Evolutionary conservation across 2,797 vertebrate species (phyloP).

Genomic region (Loriculus beryllinus): DNA sequence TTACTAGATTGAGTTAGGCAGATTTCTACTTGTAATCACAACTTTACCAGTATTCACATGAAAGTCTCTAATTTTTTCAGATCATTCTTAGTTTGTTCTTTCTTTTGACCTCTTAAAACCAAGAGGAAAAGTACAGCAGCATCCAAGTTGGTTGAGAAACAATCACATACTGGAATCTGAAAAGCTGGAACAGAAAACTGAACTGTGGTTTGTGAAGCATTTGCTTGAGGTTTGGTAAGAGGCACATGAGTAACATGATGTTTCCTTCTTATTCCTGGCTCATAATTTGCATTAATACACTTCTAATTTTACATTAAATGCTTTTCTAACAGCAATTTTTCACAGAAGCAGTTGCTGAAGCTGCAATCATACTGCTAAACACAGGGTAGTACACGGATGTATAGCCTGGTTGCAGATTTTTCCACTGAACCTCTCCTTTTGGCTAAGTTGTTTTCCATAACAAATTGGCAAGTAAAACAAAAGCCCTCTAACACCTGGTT

Average conservation of each 20-base stretch:
- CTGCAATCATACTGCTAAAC: neutral
- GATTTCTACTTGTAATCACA: neutral
- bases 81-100: neutral
- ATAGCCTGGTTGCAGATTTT: neutral
- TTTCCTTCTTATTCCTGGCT: neutral
- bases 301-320: neutral
- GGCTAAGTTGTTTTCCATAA: neutral
- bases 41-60: neutral
- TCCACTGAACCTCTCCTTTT: neutral
- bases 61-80: neutral
- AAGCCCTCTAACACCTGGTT: neutral
- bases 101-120: neutral
- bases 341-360: neutral
- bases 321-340: neutral
- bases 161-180: neutral
- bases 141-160: neutral
- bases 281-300: neutral
- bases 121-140: neutral
- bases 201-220: neutral
- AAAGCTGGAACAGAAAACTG: neutral
- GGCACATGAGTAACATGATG: neutral
- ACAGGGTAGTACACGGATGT: neutral
- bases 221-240: neutral
- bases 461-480: neutral
- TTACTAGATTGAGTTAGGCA: neutral